Evolutionary conservation across 35 echinoderm and acorn worm genomes (phyloP), one percentile per base, ranked within the genome.

Genomic region (Apostichopus japonicus): DNA sequence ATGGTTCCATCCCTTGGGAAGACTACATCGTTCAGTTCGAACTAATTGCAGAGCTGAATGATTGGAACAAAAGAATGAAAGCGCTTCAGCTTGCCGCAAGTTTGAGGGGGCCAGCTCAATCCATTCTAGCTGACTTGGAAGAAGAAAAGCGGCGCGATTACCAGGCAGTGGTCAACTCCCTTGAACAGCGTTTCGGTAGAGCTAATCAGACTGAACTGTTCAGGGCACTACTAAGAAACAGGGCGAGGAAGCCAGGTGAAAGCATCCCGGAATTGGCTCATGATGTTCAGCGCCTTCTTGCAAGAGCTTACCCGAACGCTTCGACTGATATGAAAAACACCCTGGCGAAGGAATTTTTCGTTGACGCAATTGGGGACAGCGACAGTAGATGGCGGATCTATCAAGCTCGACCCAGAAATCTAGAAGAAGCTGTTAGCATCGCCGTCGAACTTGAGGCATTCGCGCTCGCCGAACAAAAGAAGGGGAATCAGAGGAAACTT

Each of bases 301-400:
- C 4, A 4, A 24, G 71, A 23, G 87, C 87, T 3, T 90, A 76
- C 33, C 87, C 87, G 1, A 54, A 75, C 5, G 65, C 87, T 8
- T 76, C 87, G 33, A n/a, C 2, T 5, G 59, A 90, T 22, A 90
- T 90, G 61, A 51, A 73, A 19, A 33, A 72, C 33, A 76, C 87
- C 4, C 24, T 90, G 14, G 71, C 23, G 19, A 90, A 90, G 25
- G 87, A 90, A 44, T 58, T 58, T 58, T 58, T 90, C 25, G 72
- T 90, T 90, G 87, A 90, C 70, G 87, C 87, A 44, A 70, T 90
- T 90, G 87, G 61, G 3, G 87, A 90, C 70, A 90, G 87, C 13
- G 87, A 90, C 62, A 75, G 6, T 51, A 58, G 87, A 21, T 90
- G 59, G 70, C 23, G 53, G 33, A 57, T 90, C 5, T 90, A 54